Percentiles rank a stretch among this genome's conserved stretches.
Evolutionary conservation across 2,888 invertebrate genomes (phyloP).

Genomic region (Hoplodrina blanda): DNA sequence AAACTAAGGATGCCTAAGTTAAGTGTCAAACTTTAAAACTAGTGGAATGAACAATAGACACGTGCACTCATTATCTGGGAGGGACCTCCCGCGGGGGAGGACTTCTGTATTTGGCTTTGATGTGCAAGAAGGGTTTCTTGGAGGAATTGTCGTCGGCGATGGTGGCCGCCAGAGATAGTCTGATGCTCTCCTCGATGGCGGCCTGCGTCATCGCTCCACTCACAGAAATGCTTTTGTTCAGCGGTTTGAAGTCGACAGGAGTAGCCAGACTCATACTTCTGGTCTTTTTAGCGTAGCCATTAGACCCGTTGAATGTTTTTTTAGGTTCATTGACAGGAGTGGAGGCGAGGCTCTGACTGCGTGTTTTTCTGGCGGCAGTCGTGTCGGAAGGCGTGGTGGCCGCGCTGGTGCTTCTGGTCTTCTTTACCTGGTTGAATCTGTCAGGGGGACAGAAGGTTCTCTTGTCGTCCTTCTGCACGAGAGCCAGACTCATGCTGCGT

Average conservation of each 20-base stretch:
- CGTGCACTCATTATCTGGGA: conserved; percentile 83
- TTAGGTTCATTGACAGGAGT: conserved; percentile 79
- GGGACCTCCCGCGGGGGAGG: conserved; percentile 92
- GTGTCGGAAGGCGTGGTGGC: conserved; percentile 76
- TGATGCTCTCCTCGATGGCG: conserved; percentile 87
- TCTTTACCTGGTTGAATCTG: conserved; percentile 73
- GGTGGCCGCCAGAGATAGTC: conserved; percentile 83
- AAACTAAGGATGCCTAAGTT: conserved; percentile 63
- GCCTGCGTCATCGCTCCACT: conserved; percentile 84
- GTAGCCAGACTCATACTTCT: conserved; percentile 85
- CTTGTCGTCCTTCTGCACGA: conserved; percentile 72
- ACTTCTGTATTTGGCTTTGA: conserved; percentile 94
- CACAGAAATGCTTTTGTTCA: conserved; percentile 76
- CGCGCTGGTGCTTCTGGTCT: conserved; percentile 69
- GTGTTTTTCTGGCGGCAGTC: conserved; percentile 67
- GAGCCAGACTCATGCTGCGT: conserved; percentile 84
- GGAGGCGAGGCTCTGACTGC: conserved; percentile 85
- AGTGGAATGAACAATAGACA: conserved; percentile 77
- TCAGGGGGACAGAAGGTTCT: conserved; percentile 81
- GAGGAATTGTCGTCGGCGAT: conserved; percentile 80
- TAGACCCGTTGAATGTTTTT: conserved; percentile 70
- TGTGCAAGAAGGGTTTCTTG: conserved; percentile 92
- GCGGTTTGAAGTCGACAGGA: conserved; percentile 73
- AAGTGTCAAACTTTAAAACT: conserved; percentile 75
- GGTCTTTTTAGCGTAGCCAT: conserved; percentile 79